These are phyloP conservation scores for Vireo griseus DNA, from an alignment of 2,797 vertebrate species.

Conservation along the genomic window DNA sequence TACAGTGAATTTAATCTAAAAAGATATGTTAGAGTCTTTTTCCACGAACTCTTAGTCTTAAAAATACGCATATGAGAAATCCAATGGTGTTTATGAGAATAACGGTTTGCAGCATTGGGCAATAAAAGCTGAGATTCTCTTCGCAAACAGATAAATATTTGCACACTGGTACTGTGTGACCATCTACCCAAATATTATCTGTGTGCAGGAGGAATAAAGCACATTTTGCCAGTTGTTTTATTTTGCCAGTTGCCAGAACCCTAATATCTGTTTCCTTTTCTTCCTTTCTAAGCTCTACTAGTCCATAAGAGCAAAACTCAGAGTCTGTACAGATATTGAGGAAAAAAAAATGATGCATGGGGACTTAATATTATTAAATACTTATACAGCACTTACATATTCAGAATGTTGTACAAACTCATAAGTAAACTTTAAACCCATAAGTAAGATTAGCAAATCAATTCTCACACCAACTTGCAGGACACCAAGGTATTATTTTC, in stretches of 20 bases:
- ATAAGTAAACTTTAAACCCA: no score
- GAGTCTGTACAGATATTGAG: background rate
- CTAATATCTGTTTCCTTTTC: background rate
- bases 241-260: conserved; percentile 24
- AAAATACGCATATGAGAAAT: conserved; percentile 25
- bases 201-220: background rate
- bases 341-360: background rate
- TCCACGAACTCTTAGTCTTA: background rate
- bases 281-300: background rate
- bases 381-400: background rate
- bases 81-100: conserved; percentile 35
- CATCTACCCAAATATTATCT: conserved; percentile 58
- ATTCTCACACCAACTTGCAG: background rate
- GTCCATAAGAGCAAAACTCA: background rate
- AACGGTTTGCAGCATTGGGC: background rate
- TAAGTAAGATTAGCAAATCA: background rate
- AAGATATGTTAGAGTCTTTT: background rate
- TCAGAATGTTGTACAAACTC: background rate
- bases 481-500: background rate
- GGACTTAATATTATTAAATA: background rate
- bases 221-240: conserved; percentile 23
- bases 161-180: conserved; percentile 31
- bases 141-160: conserved; percentile 67
- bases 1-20: conserved; percentile 13
- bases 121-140: conserved; percentile 42